Evolutionary conservation across 1,140 invertebrate species (phyloP).

Genomic region (Mylabris phalerata): DNA sequence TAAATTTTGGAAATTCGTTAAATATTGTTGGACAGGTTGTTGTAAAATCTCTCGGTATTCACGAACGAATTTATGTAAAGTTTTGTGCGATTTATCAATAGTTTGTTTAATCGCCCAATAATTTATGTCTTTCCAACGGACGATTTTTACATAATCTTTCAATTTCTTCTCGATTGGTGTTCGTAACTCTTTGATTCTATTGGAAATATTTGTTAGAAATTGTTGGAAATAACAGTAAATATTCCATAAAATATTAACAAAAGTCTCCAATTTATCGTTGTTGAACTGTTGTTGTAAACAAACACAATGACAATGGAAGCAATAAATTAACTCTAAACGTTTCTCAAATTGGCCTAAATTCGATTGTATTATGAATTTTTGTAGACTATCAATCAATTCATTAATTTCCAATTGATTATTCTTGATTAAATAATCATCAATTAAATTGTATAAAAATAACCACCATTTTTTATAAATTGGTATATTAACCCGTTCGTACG

Average conservation of each 20-base stretch:
- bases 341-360: conserved; percentile 75
- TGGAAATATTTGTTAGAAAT: conserved; percentile 59
- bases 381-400: conserved; percentile 53
- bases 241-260: conserved; percentile 75
- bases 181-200: conserved; percentile 58
- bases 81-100: conserved; percentile 80
- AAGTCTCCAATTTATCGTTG: conserved; percentile 41
- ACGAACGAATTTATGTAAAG: conserved; percentile 77
- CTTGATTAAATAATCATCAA: conserved; percentile 40
- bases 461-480: conserved; percentile 62
- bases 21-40: conserved; percentile 45
- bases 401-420: conserved; percentile 17
- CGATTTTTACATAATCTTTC: conserved; percentile 90
- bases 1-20: conserved; percentile 40
- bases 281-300: conserved; percentile 43
- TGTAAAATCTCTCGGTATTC: conserved; percentile 58
- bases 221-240: conserved; percentile 79
- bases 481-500: conserved; percentile 43
- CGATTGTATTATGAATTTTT: conserved; percentile 79
- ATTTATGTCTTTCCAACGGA: conserved; percentile 91
- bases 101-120: conserved; percentile 89
- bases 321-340: conserved; percentile 69
- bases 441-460: conserved; percentile 73
- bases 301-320: conserved; percentile 69
- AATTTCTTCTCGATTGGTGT: conserved; percentile 85